These are phyloP conservation scores for Platyscapa corneri DNA, from an alignment of 1,140 invertebrate species.

Conservation along the genomic window DNA sequence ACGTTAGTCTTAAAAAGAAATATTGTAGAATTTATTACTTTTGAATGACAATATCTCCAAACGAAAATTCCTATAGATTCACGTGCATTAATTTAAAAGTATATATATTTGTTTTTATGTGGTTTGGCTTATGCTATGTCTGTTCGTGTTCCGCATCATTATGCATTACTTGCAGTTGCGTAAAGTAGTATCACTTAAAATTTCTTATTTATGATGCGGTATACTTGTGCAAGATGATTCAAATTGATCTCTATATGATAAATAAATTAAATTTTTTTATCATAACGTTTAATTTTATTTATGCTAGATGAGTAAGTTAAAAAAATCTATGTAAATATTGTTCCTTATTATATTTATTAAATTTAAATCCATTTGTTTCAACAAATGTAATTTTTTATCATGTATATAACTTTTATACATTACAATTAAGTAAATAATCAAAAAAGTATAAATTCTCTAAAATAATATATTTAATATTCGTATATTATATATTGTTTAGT, in stretches of 20 bases:
- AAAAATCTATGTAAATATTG: not conserved
- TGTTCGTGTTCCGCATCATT: slow-evolving; percentile 57
- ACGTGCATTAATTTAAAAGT: slow-evolving; percentile 52
- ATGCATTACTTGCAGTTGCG: slow-evolving; percentile 53
- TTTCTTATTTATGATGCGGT: slow-evolving; percentile 6
- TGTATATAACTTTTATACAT: too few relatives aligned
- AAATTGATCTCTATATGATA: not conserved
- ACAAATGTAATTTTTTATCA: too few relatives aligned
- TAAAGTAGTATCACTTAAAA: slow-evolving; percentile 29
- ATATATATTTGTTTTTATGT: slow-evolving; percentile 59
- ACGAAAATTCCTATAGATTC: slow-evolving; percentile 47
- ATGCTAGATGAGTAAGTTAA: not conserved
- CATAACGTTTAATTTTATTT: not conserved
- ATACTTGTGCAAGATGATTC: slow-evolving; percentile 7
- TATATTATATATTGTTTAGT: too few relatives aligned
- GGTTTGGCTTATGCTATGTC: slow-evolving; percentile 63
- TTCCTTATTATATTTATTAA: not conserved
- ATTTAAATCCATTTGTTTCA: not conserved
- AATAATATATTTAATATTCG: too few relatives aligned
- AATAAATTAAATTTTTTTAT: not conserved
- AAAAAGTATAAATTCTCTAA: too few relatives aligned
- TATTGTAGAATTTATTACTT: not conserved
- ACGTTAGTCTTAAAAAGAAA: not conserved
- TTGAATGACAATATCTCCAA: slow-evolving; percentile 22
- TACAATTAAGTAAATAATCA: too few relatives aligned